Evolutionary conservation across 2,888 invertebrate species (phyloP).

Genomic region (Acanthosepion esculentum): DNA sequence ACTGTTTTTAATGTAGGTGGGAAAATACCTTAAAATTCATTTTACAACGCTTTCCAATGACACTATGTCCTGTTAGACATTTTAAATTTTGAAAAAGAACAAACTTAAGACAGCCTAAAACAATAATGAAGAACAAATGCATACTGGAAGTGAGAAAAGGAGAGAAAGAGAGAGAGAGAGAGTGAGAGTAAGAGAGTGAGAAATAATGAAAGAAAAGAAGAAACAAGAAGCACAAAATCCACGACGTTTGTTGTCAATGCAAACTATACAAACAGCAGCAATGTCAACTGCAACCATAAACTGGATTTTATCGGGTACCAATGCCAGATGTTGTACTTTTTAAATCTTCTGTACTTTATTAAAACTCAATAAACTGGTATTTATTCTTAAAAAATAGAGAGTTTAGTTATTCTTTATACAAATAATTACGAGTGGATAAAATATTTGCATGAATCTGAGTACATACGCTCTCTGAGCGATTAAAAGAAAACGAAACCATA

Average conservation of each 20-base stretch:
- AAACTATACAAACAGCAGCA: neutral
- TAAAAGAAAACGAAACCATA: no score
- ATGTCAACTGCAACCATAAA: neutral
- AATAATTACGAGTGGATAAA: neutral
- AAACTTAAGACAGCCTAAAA: neutral
- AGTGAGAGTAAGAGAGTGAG: neutral
- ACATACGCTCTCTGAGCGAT: no score
- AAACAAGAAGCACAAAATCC: neutral
- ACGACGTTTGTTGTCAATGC: neutral
- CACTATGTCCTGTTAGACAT: neutral
- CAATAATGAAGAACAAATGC: neutral
- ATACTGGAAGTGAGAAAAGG: neutral
- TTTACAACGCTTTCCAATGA: neutral
- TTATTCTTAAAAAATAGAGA: slow-evolving; percentile 33
- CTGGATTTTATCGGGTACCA: neutral
- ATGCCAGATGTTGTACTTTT: neutral
- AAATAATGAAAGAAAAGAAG: neutral
- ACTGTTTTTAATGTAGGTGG: neutral
- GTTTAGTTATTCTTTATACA: neutral
- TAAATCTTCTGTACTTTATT: neutral
- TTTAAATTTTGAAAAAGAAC: neutral
- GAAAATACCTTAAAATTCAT: neutral
- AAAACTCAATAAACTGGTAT: slow-evolving; percentile 22
- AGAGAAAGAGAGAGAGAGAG: neutral
- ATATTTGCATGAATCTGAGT: neutral